Evolutionary conservation across 2,888 invertebrate species (phyloP).

Genomic region (Meloe dianella): DNA sequence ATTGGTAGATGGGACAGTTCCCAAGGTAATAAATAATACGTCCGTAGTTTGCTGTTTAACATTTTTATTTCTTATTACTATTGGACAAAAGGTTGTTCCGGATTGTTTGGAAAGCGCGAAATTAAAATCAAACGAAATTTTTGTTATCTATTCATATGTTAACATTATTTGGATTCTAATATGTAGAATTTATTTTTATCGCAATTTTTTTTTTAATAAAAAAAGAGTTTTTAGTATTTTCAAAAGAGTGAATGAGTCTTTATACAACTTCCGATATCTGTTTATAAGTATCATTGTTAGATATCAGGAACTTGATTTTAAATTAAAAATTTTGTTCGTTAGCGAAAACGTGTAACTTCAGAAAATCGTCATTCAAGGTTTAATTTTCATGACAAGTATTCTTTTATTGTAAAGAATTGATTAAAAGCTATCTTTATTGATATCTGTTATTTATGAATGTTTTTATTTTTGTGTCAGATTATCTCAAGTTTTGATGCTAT

Average conservation of each 20-base stretch:
- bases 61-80: too few species aligned
- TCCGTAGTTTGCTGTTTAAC: too few species aligned
- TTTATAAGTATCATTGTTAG: not conserved
- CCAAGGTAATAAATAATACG: too few species aligned
- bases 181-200: too few species aligned
- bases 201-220: not conserved
- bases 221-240: not conserved
- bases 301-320: constrained; percentile 2
- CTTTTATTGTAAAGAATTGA: not conserved
- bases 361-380: not conserved
- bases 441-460: not conserved
- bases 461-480: not conserved
- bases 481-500: not conserved
- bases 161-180: too few species aligned
- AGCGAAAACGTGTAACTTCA: not conserved
- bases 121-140: too few species aligned
- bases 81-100: too few species aligned
- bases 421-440: not conserved
- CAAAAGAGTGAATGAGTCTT: not conserved
- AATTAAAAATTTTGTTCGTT: not conserved
- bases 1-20: too few species aligned
- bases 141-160: too few species aligned
- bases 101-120: too few species aligned
- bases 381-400: not conserved
- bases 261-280: not conserved